A percentile compares a stretch with the other conserved stretches of the same genome.
phyloP scores from a whole-genome alignment of 2,797 vertebrate genomes.

The Podarcis siculus region DNA sequence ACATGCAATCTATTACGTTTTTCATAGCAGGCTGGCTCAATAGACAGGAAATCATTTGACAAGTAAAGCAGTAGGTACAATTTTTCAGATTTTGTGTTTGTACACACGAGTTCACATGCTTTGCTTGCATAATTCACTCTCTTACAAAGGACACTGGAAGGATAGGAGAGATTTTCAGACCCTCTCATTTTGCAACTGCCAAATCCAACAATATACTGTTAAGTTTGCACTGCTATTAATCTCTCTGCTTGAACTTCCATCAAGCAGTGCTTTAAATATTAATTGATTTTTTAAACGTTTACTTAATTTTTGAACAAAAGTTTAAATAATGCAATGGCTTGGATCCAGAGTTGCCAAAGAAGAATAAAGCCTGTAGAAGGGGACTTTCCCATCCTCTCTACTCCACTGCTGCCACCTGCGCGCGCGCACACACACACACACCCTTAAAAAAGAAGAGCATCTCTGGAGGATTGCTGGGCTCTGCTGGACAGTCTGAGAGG shows the following conservation, averaged over 20 bases:
- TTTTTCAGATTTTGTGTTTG: not conserved
- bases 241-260: not conserved
- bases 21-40: not conserved
- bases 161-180: not conserved
- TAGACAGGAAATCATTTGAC: not conserved
- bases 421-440: not conserved
- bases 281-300: not conserved
- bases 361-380: not conserved
- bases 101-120: not conserved
- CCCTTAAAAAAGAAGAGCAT: not conserved
- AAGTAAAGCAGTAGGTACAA: not conserved
- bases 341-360: not conserved
- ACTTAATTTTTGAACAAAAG: not conserved
- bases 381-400: not conserved
- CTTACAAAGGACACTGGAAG: not conserved
- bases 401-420: not conserved
- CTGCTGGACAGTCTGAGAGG: not conserved
- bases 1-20: not conserved
- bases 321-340: not conserved
- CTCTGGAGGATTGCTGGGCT: not conserved
- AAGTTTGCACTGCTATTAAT: conserved; percentile 3
- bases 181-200: not conserved
- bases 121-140: not conserved
- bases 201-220: not conserved
- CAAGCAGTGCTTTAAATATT: not conserved